These are phyloP conservation scores for Prunella strophiata DNA, from an alignment of 2,797 vertebrate species.

Conservation along the genomic window DNA sequence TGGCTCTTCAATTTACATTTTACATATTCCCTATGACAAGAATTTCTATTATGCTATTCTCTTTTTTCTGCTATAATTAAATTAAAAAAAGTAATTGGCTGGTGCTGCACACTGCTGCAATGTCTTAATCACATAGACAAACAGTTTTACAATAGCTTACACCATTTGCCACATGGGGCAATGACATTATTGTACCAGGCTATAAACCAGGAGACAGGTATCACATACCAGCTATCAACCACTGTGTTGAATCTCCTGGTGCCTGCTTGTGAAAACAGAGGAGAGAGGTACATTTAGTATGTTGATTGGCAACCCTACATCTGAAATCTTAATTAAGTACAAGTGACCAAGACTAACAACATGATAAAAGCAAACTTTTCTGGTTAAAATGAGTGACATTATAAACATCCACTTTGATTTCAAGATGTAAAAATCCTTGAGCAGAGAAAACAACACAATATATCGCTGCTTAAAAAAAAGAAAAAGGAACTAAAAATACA, in stretches of 20 bases:
- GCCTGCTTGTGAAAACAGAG: constrained; percentile 63
- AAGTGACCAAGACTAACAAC: constrained; percentile 58
- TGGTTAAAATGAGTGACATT: constrained; percentile 40
- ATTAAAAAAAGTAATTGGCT: constrained; percentile 86
- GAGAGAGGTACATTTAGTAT: constrained; percentile 54
- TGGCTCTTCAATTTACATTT: constrained; percentile 84
- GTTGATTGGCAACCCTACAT: constrained; percentile 61
- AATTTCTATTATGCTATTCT: constrained; percentile 84
- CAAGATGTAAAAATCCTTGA: not conserved
- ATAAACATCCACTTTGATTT: constrained; percentile 20
- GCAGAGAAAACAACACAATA: not conserved
- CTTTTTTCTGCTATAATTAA: constrained; percentile 84
- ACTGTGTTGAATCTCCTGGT: constrained; percentile 60
- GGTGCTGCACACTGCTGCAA: constrained; percentile 82
- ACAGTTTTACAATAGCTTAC: constrained; percentile 85
- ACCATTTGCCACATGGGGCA: constrained; percentile 84
- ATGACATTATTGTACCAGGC: constrained; percentile 81
- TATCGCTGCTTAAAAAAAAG: not conserved
- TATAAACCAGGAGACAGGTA: constrained; percentile 79
- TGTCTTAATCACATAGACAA: constrained; percentile 87
- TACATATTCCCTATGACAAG: constrained; percentile 85
- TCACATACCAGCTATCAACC: constrained; percentile 73
- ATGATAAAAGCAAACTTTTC: constrained; percentile 11
- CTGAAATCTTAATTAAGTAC: constrained; percentile 73
- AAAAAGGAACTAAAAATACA: not conserved